These are phyloP conservation scores for Chironomus riparius DNA, from an alignment of 2,888 invertebrate species.

Conservation along the genomic window DNA sequence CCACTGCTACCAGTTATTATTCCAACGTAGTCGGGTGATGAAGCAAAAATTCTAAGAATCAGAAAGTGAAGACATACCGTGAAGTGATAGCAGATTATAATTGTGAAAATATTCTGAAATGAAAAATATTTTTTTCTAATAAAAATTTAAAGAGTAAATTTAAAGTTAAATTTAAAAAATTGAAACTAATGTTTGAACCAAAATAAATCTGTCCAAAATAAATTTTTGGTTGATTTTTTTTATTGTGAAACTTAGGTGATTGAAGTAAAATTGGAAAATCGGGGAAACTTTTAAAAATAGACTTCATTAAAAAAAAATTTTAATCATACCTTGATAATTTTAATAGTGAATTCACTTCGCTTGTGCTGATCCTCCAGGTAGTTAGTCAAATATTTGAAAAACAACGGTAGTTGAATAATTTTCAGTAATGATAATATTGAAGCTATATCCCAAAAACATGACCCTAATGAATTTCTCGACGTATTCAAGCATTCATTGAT, in stretches of 20 bases:
- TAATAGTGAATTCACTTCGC: not conserved
- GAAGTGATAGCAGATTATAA: not conserved
- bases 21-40: not conserved
- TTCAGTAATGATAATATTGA: not conserved
- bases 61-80: not conserved
- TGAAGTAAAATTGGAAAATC: not conserved
- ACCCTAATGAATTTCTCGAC: not conserved
- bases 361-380: not conserved
- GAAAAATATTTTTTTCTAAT: too few species aligned
- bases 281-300: not conserved
- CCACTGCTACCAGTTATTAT: too few species aligned
- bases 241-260: too few species aligned
- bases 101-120: not conserved
- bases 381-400: not conserved
- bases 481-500: not conserved
- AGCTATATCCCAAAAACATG: conserved; percentile 3
- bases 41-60: not conserved
- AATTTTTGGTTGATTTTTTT: too few species aligned
- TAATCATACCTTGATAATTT: not conserved
- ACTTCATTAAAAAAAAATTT: not conserved
- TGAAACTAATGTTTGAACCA: too few species aligned
- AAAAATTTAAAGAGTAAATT: too few species aligned
- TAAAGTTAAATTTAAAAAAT: not conserved
- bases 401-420: not conserved
- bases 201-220: too few species aligned